Evolutionary conservation across 2,888 invertebrate genomes (phyloP), one percentile per base, ranked within the genome.

Genomic region (Prosapia bicincta): DNA sequence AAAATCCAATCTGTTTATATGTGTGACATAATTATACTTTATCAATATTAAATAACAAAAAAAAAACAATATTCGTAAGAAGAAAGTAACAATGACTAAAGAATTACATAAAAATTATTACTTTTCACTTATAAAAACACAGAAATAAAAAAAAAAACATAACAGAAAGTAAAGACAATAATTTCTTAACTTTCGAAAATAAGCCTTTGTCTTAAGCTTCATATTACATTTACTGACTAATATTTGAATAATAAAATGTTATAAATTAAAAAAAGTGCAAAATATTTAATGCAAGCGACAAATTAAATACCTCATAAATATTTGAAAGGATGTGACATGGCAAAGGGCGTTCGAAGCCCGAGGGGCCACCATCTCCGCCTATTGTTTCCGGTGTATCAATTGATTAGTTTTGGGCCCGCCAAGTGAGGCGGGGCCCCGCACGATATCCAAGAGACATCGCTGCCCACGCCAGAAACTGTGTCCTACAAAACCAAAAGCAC

Each of bases 401-500:
- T 54, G 54, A 54, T 54, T 54, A 54, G 54, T 20, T 54, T 54
- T 54, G 54, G 54, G 54, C 13, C 54, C 54, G 54, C 54, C 54
- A 20, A 3, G 20, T 20, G 3, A 20, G 54, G 54, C 54, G 54
- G n/a, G 3, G 20, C 54, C 3, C 54, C 54, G n/a, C 54, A 54
- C 54, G 54, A 54, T 54, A n/a, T 20, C 2, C 54, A 54, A 54
- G 54, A 54, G 54, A 54, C 54, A 54, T 13, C 13, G n/a, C 54
- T n/a, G n/a, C 54, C 54, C 54, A 54, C 54, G 54, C 54, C 54
- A 20, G 54, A 3, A 54, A 54, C 54, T 54, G 54, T 54, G 54
- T n/a, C 54, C 54, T 54, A 54, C 54, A 54, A 54, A 54, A 54
- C 54, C 54, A n/a, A 54, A 54, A 54, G 54, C 54, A 54, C n/a